Base-by-base conservation (phyloP, 2,888 invertebrate species). In the Tetanocera ferruginea region DNA sequence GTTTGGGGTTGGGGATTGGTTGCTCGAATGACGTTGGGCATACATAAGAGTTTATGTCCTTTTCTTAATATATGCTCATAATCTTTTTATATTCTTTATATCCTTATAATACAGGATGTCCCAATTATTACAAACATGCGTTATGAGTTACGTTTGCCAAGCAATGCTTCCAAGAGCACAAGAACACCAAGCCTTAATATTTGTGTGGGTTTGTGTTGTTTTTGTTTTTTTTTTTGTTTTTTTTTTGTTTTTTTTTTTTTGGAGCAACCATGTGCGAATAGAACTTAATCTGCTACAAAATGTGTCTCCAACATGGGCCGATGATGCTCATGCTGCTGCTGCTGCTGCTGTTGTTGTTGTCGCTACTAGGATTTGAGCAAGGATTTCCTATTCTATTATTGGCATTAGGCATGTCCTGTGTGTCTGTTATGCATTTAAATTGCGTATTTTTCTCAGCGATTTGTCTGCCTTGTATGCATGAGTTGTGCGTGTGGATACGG, bases 341-440 rank as follows among this genome's bases (percentile, higher is more conserved):
- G 34, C 25, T n/a, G 2, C 51, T 31, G 23, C 64, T 64, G 9
- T 5, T 9, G 9, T 11, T 9, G 17, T 9, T 34, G n/a, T 67
- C 37, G 34, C 64, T 43, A 49, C 78, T 77, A 86, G 90, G 90
- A 89, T 89, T 88, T 89, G 88, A 88, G 87, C 85, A 85, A 86
- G 90, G 89, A 89, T 89, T 89, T 89, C 86, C 88, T 89, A 88
- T 89, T 89, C 90, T 89, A 89, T 89, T 89, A 89, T 90, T 89
- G 90, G 90, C 87, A 89, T 89, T 89, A 89, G 89, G 88, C 88
- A 87, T 87, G 86, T 87, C 88, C 87, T 89, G 87, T 89, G 90
- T 89, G 89, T 73, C 73, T 89, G 89, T 89, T 89, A 89, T 89
- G 89, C 89, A 89, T 89, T 89, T 89, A 89, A 89, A 89, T 89